phyloP scores from a whole-genome alignment of 1,140 invertebrate genomes.

The Panonychus citri region DNA sequence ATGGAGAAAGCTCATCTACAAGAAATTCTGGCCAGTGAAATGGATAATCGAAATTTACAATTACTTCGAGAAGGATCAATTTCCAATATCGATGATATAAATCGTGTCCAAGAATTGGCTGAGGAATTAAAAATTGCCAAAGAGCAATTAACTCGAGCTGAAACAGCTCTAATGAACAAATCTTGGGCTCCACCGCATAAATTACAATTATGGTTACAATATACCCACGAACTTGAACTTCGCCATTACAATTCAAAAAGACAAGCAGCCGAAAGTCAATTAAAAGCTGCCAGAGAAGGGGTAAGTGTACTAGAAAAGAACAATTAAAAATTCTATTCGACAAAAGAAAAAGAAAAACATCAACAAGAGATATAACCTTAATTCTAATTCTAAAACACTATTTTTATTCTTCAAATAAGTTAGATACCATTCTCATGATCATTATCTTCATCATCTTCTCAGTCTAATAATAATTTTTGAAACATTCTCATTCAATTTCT shows the following conservation, averaged over 20 bases:
- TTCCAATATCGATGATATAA: neutral
- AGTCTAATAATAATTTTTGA: no score
- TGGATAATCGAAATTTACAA: neutral
- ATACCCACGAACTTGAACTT: constrained; percentile 85
- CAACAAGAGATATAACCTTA: no score
- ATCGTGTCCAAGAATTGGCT: constrained; percentile 9
- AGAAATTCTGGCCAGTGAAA: neutral
- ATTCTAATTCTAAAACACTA: no score
- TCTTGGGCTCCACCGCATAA: constrained; percentile 61
- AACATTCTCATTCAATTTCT: no score
- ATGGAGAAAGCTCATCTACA: neutral
- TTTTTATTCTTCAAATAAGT: no score
- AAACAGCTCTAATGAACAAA: constrained; percentile 61
- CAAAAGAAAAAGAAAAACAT: no score
- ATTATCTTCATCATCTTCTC: no score
- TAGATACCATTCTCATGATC: no score
- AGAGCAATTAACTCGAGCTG: constrained; percentile 51
- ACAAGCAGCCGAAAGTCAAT: constrained; percentile 52
- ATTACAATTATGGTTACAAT: constrained; percentile 71
- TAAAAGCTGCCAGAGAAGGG: constrained; percentile 58
- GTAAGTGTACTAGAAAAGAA: neutral
- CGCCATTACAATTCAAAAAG: constrained; percentile 65
- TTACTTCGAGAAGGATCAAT: neutral
- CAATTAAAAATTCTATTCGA: no score
- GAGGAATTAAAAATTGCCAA: constrained; percentile 7